Base-by-base conservation (phyloP, 2,888 invertebrate species). In the Folsomia candida region DNA sequence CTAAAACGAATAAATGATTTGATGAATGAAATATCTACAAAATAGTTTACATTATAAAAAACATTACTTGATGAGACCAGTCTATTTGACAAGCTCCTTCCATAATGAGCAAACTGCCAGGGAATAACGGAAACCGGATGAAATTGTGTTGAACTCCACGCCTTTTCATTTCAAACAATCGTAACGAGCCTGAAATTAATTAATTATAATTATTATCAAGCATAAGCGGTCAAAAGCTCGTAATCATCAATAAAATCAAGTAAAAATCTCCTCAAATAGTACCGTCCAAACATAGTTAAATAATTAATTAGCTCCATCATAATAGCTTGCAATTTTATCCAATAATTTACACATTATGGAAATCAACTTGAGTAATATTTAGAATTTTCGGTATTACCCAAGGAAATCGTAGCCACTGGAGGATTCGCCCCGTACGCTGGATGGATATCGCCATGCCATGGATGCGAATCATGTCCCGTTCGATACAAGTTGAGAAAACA, bases 381-480 rank as follows among this genome's bases (percentile, higher is more conserved):
- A n/a, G n/a, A n/a, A n/a, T n/a, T n/a, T n/a, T n/a, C n/a, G n/a
- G n/a, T n/a, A n/a, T n/a, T 76, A 80, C 83, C 65, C 71, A 77
- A 60, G 77, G 81, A 72, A 0, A 79, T 71, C 29, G 74, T 71
- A 20, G 78, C 78, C 20, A 80, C 73, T 2, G 78, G 73, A 0
- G 79, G 80, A 69, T 78, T 78, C 6, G 76, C 69, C 2, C 85
- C 84, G 64, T 85, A 81, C 6, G 81, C 79, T 1, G 80, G 75
- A 73, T 85, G 84, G 75, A 83, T 83, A 75, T 85, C 85, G 65
- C 82, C 80, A 76, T 85, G 85, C 85, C 85, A 85, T 47, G 82
- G 82, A 22, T 84, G 82, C 74, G 81, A 81, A 74, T 85, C 85
- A 72, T 84, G 82, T 2, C 84, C 84, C 78, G 84, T 82, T 27